Conservation (phyloP, 2,797 vertebrate genomes). For the Sarcophilus harrisii region DNA sequence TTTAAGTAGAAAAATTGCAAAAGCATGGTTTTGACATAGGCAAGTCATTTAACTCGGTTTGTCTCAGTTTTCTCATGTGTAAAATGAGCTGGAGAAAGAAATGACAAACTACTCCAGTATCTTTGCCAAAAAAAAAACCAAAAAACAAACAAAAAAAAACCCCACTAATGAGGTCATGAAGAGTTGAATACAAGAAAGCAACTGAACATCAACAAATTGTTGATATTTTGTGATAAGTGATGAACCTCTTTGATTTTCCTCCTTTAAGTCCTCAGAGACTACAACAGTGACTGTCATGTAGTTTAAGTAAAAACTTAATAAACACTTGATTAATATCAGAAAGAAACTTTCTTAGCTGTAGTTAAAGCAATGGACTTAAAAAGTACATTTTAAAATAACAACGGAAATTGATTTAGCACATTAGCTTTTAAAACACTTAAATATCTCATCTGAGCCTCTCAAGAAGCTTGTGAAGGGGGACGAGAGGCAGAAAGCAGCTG, state of each 20-base stretch:
- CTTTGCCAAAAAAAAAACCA: neutral
- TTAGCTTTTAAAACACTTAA: neutral
- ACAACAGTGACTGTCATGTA: neutral
- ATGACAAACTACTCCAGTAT: neutral
- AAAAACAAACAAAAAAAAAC: neutral
- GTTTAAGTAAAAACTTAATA: neutral
- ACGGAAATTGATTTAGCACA: neutral
- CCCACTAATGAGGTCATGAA: neutral
- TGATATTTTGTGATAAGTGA: neutral
- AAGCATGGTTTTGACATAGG: neutral
- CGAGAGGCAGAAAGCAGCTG: neutral
- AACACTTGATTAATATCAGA: neutral
- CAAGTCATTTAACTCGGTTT: neutral
- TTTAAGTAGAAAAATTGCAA: neutral
- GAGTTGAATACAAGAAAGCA: neutral
- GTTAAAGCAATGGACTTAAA: neutral
- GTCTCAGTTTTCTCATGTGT: neutral
- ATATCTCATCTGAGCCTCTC: neutral
- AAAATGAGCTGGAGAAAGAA: neutral
- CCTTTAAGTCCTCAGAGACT: neutral
- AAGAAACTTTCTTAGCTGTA: neutral
- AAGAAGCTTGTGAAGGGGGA: neutral
- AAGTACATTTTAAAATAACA: neutral
- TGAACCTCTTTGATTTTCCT: neutral
- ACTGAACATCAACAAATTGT: neutral